A percentile compares a stretch with the other conserved stretches of the same genome.
These are phyloP conservation scores for Eptesicus fuscus DNA, from an alignment of 2,113 vertebrate genomes.

Conservation along the genomic window DNA sequence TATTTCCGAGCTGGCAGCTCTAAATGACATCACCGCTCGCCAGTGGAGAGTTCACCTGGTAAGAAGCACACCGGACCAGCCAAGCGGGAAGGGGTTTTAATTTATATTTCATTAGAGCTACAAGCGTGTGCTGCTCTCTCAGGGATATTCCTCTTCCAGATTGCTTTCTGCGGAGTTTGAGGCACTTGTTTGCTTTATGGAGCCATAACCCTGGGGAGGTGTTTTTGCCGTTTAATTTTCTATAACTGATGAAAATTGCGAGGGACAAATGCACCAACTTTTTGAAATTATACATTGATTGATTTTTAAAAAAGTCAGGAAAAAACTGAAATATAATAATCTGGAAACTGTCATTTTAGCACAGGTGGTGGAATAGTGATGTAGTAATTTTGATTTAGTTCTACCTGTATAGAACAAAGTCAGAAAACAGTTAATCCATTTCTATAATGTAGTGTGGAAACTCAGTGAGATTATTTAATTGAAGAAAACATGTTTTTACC, in stretches of 20 bases:
- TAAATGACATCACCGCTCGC: conserved; percentile 50
- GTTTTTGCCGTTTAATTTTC: background rate
- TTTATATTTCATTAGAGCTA: conserved; percentile 41
- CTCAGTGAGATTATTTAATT: background rate
- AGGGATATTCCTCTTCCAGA: background rate
- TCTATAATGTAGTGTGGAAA: background rate
- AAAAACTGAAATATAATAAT: background rate
- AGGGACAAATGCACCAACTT: background rate
- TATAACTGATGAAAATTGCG: background rate
- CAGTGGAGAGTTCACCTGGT: conserved; percentile 45
- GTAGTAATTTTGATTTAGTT: background rate
- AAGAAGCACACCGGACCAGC: conserved; percentile 41
- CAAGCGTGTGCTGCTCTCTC: background rate
- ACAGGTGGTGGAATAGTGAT: background rate
- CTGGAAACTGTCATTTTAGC: background rate
- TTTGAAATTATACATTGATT: background rate
- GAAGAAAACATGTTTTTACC: background rate
- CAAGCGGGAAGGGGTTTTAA: conserved; percentile 31
- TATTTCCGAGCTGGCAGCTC: conserved; percentile 54
- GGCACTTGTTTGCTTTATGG: background rate
- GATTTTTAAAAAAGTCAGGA: background rate
- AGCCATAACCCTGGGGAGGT: background rate
- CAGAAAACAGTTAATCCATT: background rate
- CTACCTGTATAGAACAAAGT: background rate
- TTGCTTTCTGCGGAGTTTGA: background rate